phyloP scores from a whole-genome alignment of 2,113 vertebrate species.

The Odontesthes bonariensis region DNA sequence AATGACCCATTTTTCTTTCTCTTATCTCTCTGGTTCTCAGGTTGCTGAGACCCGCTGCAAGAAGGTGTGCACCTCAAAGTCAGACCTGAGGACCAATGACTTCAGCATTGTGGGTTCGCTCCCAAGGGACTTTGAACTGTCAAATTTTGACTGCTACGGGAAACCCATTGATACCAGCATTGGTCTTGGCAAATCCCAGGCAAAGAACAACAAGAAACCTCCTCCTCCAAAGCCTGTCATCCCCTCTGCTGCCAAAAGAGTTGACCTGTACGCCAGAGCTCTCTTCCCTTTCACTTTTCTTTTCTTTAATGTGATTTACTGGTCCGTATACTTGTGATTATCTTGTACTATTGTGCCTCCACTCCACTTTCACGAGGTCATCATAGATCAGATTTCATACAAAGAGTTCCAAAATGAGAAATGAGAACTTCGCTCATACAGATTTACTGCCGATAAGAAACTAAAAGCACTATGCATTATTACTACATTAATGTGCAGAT shows the following conservation, averaged over 20 bases:
- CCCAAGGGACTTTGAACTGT: slow-evolving; percentile 98
- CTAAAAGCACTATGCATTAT: slow-evolving; percentile 22
- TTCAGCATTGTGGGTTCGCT: slow-evolving; percentile 99
- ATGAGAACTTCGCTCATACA: slow-evolving; percentile 8
- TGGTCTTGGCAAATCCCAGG: slow-evolving; percentile 87
- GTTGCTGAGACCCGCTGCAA: slow-evolving; percentile 97
- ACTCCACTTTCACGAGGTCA: slow-evolving; percentile 4
- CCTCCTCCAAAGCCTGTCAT: slow-evolving; percentile 96
- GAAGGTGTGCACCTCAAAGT: slow-evolving; percentile 99
- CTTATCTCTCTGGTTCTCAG: slow-evolving; percentile 68
- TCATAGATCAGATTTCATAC: slow-evolving; percentile 12
- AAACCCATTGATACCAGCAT: slow-evolving; percentile 91
- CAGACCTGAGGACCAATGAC: slow-evolving; percentile 96
- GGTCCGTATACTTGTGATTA: slow-evolving; percentile 97
- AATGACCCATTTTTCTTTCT: not conserved
- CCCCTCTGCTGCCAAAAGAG: slow-evolving; percentile 94
- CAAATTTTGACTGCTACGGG: slow-evolving; percentile 99
- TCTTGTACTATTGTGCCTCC: slow-evolving; percentile 24
- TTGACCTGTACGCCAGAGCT: slow-evolving; percentile 95
- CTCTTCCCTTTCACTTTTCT: slow-evolving; percentile 98
- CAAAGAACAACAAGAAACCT: slow-evolving; percentile 94
- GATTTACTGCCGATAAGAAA: slow-evolving; percentile 23
- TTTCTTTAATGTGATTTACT: slow-evolving; percentile 99
- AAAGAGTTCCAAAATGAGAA: slow-evolving; percentile 29
- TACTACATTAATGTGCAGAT: slow-evolving; percentile 46